Evolutionary conservation across 2,113 vertebrate species (phyloP), one percentile per base, ranked within the genome.

Genomic region (Jaculus jaculus): DNA sequence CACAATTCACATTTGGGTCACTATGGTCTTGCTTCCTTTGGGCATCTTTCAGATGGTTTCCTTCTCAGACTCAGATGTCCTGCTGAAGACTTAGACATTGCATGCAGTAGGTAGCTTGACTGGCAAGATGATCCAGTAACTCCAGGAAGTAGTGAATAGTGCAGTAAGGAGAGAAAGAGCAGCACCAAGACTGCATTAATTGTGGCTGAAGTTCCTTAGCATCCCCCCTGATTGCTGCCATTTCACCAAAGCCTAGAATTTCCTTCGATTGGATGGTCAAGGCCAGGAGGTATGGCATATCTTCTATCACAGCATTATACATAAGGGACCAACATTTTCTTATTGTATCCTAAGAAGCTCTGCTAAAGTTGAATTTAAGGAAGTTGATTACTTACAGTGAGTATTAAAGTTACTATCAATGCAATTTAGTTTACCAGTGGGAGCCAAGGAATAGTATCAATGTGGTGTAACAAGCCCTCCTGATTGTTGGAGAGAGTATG

Each of bases 1-100:
- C 28, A 66, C 30, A 79, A 89, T 68, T 91, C 81, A 91, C 32
- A 68, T 73, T 85, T 79, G 87, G 74, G 68, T 90, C n/a, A 82
- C 34, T 92, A 12, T 84, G 30, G 21, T 80, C 4, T 89, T 79
- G 28, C 65, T 84, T 86, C 16, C 42, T 21, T 66, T 90, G 63
- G 15, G 3, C 23, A 47, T 92, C 32, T 82, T 74, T 47, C 21
- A 87, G 66, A 81, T 30, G 17, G 58, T 91, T 80, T 63, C 32
- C 23, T 83, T 74, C 60, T 85, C 78, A 42, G 54, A 16, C 54
- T 71, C 8, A 30, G 23, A 61, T 58, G 20, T 71, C 28, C 28
- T 95, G 24, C 71, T 24, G 78, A 92, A 47, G 73, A 85, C 13
- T 32, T 84, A 30, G 26, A 2, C 58, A 58, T 75, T 75, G 68